A percentile compares a stretch with the other conserved stretches of the same genome.
These are phyloP conservation scores for Diachasmimorpha longicaudata DNA, from an alignment of 1,140 invertebrate species.

Conservation along the genomic window DNA sequence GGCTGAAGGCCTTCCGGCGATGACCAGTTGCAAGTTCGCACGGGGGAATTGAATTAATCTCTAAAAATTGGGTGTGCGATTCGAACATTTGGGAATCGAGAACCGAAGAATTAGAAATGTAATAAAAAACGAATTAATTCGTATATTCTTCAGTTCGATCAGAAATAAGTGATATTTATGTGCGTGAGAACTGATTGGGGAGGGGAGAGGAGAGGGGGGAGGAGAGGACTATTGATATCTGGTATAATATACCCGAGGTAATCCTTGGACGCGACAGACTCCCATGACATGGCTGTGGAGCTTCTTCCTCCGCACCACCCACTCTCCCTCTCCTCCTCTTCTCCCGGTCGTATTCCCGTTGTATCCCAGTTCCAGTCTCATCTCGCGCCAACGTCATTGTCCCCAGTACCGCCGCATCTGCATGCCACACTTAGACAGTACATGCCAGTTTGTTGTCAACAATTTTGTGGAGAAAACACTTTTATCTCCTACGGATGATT, in stretches of 20 bases:
- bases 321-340: slow-evolving; percentile 30
- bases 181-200: too few relatives aligned
- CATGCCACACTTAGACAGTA: slow-evolving; percentile 49
- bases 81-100: too few relatives aligned
- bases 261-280: slow-evolving; percentile 62
- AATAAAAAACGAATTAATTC: too few relatives aligned
- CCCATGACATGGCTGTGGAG: slow-evolving; percentile 62
- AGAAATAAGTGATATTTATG: too few relatives aligned
- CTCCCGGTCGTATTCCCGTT: slow-evolving; percentile 38
- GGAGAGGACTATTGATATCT: background rate
- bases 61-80: too few relatives aligned
- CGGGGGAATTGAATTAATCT: too few relatives aligned
- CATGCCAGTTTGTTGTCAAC: slow-evolving; percentile 34
- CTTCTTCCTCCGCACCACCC: slow-evolving; percentile 28
- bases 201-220: too few relatives aligned
- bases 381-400: slow-evolving; percentile 47
- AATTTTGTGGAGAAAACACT: background rate
- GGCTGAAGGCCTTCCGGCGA: too few relatives aligned
- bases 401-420: slow-evolving; percentile 41
- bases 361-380: slow-evolving; percentile 46
- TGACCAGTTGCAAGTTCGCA: too few relatives aligned
- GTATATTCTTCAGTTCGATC: too few relatives aligned
- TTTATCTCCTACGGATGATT: background rate
- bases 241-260: slow-evolving; percentile 52
- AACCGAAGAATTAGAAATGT: too few relatives aligned